Evolutionary conservation across 2,797 vertebrate genomes (phyloP).

Genomic region (Monodelphis domestica): DNA sequence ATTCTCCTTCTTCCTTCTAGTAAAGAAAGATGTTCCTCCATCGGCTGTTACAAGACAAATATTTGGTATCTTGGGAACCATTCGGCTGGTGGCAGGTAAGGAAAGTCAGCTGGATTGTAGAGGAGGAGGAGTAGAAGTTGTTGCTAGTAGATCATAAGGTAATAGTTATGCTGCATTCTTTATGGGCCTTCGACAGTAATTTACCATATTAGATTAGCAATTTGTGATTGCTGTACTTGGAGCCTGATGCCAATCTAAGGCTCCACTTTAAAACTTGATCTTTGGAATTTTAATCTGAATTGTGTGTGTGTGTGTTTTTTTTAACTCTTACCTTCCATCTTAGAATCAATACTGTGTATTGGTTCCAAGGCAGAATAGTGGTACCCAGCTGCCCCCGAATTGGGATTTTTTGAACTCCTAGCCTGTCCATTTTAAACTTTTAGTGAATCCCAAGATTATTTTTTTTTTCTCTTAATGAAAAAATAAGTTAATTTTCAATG

Average conservation of each 20-base stretch:
- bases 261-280: conserved; percentile 33
- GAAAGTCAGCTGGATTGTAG: not conserved
- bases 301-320: no score
- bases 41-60: conserved; percentile 92
- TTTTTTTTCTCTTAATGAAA: not conserved
- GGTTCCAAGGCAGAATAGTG: no score
- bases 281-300: conserved; percentile 48
- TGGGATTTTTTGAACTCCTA: conserved; percentile 37
- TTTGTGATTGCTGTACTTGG: conserved; percentile 23
- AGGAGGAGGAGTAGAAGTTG: not conserved
- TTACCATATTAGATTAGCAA: not conserved
- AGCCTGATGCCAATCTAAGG: not conserved
- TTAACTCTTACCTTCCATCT: no score
- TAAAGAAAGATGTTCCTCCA: conserved; percentile 93
- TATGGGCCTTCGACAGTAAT: not conserved
- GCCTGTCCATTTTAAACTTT: not conserved
- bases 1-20: conserved; percentile 82
- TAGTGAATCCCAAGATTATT: conserved; percentile 27
- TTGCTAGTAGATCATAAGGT: not conserved
- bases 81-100: conserved; percentile 95
- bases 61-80: conserved; percentile 95
- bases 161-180: not conserved
- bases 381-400: no score
- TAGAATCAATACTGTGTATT: no score
- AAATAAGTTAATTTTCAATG: no score